A percentile compares a stretch with the other conserved stretches of the same genome.
These are phyloP conservation scores for Beroe forskalii DNA, from an alignment of 37 sponge, comb jelly and placozoan species.

Conservation along the genomic window DNA sequence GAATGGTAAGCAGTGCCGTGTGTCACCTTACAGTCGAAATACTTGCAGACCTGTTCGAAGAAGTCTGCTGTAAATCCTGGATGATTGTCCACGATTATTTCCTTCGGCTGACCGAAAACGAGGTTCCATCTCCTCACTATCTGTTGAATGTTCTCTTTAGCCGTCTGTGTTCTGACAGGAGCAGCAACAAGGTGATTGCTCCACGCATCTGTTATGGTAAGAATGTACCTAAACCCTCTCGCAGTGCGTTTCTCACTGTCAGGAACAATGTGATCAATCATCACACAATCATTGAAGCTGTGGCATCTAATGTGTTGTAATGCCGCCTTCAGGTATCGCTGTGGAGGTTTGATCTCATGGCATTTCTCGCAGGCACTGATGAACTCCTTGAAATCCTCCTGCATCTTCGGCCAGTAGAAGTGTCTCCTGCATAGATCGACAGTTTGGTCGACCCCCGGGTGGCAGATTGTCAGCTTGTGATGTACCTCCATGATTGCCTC, in stretches of 20 bases:
- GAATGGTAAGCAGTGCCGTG: not conserved
- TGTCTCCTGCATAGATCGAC: too few relatives aligned
- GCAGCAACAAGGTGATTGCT: not conserved
- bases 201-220: not conserved
- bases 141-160: not conserved
- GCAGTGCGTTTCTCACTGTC: not conserved
- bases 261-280: not conserved
- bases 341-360: too few relatives aligned
- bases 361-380: too few relatives aligned
- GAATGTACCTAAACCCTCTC: not conserved
- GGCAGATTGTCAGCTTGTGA: too few relatives aligned
- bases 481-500: too few relatives aligned
- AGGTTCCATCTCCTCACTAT: not conserved
- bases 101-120: not conserved
- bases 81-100: not conserved
- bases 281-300: not conserved
- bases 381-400: too few relatives aligned
- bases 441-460: too few relatives aligned
- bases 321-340: too few relatives aligned
- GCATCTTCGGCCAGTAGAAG: too few relatives aligned
- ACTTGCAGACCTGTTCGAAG: not conserved
- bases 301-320: not conserved
- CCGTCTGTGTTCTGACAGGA: not conserved
- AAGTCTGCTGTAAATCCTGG: not conserved
- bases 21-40: not conserved